Conservation (phyloP, 1,140 invertebrate species). For the Megalonaias nervosa region DNA sequence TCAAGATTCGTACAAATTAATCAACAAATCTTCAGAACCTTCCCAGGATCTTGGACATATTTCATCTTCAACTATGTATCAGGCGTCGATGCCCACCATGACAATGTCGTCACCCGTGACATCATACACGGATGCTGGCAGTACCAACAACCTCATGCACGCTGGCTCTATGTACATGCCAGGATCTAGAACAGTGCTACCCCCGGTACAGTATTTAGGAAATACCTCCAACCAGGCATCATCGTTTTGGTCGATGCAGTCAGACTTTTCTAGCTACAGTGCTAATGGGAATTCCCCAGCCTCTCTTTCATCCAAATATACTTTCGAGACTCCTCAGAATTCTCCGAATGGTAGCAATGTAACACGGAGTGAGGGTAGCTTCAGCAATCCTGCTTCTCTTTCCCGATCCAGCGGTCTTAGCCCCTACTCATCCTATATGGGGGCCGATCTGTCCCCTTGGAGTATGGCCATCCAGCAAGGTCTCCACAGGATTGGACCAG, state of each 20-base stretch:
- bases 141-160: slow-evolving; percentile 28
- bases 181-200: slow-evolving; percentile 30
- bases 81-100: slow-evolving; percentile 10
- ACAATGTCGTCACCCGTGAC: slow-evolving; percentile 23
- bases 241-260: slow-evolving; percentile 37
- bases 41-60: slow-evolving; percentile 21
- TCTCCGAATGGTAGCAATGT: slow-evolving; percentile 9
- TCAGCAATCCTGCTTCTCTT: slow-evolving; percentile 5
- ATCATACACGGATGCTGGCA: slow-evolving; percentile 16
- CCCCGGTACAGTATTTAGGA: slow-evolving; percentile 34
- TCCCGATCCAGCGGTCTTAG: slow-evolving; percentile 17
- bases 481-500: slow-evolving; percentile 30
- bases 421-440: slow-evolving; percentile 35
- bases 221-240: slow-evolving; percentile 19
- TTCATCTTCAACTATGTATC: slow-evolving; percentile 21
- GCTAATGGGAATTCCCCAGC: slow-evolving; percentile 11
- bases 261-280: slow-evolving; percentile 18
- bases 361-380: slow-evolving; percentile 19
- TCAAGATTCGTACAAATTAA: slow-evolving; percentile 27
- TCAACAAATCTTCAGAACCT: slow-evolving; percentile 18
- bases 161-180: slow-evolving; percentile 35
- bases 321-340: slow-evolving; percentile 25
- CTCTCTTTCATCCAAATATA: slow-evolving; percentile 13
- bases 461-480: slow-evolving; percentile 38
- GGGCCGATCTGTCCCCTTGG: slow-evolving; percentile 32